Base-by-base conservation (phyloP, 2,888 invertebrate species). In the Papilio demoleus region DNA sequence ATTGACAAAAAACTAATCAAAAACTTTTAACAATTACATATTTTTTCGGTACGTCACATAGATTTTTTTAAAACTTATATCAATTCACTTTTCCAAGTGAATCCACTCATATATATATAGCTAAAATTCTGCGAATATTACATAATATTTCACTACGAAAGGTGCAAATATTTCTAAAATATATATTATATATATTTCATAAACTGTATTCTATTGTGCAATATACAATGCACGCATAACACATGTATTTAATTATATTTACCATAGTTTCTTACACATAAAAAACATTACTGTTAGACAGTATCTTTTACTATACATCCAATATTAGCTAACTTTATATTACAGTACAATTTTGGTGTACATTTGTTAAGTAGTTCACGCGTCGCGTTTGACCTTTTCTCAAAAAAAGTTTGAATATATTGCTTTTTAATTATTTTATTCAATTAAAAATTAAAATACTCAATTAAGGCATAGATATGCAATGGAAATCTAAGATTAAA, bases 91-190 rank as follows among this genome's bases (percentile, higher is more conserved):
- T 70, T 77, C 75, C 71, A 79, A 83, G 81, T 81, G 82, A 83
- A 80, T 80, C 77, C 79, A 78, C 72, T 77, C 77, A 79, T 83
- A 79, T 82, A 84, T 84, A 86, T 80, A 81, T 91, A 90, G 83
- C 87, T 90, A 89, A 86, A 82, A n/a, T 82, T 86, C 90, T 90
- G 92, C 92, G 85, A 87, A 87, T 89, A 90, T 87, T 50, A 91
- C 87, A 87, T 85, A 85, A 82, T 83, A 89, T 86, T 88, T 81
- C 87, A 88, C 91, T 92, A 91, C 92, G 85, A 87, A 88, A 85
- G 89, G 92, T 92, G 92, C 92, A 92, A 92, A 92, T 92, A 92
- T 88, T 85, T 90, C 92, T 92, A 91, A 92, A 92, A 92, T 92
- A 92, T 89, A 83, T 89, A 83, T 79, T 80, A 82, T 80, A 82